phyloP scores from a whole-genome alignment of 2,113 vertebrate genomes.

The Machaerirhynchus nigripectus region DNA sequence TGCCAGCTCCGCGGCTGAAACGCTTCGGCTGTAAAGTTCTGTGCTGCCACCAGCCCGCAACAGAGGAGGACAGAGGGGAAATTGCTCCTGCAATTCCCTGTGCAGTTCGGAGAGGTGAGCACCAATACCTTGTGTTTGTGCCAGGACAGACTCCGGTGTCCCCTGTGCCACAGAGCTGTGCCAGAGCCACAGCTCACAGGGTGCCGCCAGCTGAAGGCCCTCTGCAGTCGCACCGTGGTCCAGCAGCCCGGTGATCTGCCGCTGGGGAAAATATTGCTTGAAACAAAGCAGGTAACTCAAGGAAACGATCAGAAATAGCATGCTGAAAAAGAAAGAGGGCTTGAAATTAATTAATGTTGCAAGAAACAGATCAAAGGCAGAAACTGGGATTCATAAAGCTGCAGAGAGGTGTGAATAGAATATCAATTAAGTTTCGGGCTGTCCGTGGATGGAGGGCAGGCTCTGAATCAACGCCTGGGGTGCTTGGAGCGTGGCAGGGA shows the following conservation, averaged over 20 bases:
- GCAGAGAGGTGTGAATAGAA: not conserved
- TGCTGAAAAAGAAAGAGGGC: not conserved
- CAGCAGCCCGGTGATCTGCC: not conserved
- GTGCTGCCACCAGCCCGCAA: not conserved
- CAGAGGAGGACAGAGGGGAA: not conserved
- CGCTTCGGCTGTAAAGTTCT: not conserved
- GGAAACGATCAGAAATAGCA: not conserved
- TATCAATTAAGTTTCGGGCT: not conserved
- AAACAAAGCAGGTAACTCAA: not conserved
- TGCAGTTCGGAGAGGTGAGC: not conserved
- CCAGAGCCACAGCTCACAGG: not conserved
- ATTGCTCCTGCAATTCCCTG: not conserved
- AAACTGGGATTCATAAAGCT: not conserved
- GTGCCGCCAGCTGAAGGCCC: not conserved
- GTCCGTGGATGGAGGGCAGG: not conserved
- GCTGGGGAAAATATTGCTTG: not conserved
- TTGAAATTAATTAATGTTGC: not conserved
- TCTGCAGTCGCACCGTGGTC: not conserved
- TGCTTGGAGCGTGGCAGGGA: not conserved
- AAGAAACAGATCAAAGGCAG: not conserved
- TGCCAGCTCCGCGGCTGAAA: not conserved
- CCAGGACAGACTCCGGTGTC: not conserved
- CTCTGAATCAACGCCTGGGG: not conserved
- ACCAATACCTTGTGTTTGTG: fast-evolving
- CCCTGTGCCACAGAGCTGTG: not conserved